Conservation (phyloP, 23 tunicate species). For the Trididemnum nubilum region DNA sequence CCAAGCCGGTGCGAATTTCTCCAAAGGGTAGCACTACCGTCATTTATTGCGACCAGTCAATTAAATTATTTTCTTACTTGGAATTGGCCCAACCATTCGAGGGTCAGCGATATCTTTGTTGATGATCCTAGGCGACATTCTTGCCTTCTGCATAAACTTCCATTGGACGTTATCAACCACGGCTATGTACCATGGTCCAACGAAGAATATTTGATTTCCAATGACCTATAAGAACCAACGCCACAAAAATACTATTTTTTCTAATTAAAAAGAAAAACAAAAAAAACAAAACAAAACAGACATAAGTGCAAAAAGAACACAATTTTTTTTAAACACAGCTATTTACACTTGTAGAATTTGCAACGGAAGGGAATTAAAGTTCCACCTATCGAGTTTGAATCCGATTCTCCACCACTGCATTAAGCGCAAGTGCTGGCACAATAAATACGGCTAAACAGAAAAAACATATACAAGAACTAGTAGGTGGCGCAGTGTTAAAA, state of each 20-base stretch:
- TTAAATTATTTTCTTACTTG: constrained; percentile 37
- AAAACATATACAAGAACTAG: too few relatives aligned
- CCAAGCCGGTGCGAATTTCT: too few relatives aligned
- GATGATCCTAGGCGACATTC: constrained; percentile 71
- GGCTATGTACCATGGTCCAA: constrained; percentile 82
- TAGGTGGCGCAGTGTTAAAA: too few relatives aligned
- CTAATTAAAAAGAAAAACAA: neutral
- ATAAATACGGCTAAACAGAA: too few relatives aligned
- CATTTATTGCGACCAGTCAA: neutral
- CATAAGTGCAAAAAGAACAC: neutral
- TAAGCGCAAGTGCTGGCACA: too few relatives aligned
- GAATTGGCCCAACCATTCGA: constrained; percentile 65
- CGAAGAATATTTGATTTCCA: constrained; percentile 50
- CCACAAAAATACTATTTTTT: neutral
- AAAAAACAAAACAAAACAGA: too few relatives aligned
- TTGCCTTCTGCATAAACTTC: constrained; percentile 67
- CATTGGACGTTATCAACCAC: constrained; percentile 79
- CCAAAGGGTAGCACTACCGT: too few relatives aligned
- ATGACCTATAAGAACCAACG: constrained; percentile 54
- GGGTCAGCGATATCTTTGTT: constrained; percentile 83
- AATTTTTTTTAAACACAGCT: neutral
- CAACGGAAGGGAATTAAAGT: too few relatives aligned
- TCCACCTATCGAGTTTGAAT: too few relatives aligned
- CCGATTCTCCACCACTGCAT: too few relatives aligned
- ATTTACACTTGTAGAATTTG: too few relatives aligned